A percentile compares a stretch with the other conserved stretches of the same genome.
These are phyloP conservation scores for Alfaro cultratus DNA, from an alignment of 2,797 vertebrate genomes.

Conservation along the genomic window DNA sequence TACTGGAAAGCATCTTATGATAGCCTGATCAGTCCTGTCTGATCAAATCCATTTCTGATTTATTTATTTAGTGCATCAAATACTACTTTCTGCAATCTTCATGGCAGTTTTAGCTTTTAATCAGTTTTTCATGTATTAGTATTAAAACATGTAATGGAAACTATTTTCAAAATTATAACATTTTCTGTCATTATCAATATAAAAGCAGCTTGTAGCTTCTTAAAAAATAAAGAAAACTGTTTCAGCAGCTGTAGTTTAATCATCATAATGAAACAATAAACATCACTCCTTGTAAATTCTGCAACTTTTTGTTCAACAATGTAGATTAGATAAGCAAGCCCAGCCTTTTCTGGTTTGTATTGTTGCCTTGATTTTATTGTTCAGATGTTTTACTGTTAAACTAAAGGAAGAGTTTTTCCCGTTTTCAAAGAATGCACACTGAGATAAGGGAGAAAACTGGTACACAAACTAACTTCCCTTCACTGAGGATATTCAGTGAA, in stretches of 20 bases:
- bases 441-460: not conserved
- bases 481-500: slow-evolving; percentile 17
- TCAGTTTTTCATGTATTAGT: not conserved
- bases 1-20: not conserved
- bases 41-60: not conserved
- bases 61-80: not conserved
- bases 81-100: not conserved
- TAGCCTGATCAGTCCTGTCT: not conserved
- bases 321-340: not conserved
- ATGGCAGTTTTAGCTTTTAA: not conserved
- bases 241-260: not conserved
- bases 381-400: not conserved
- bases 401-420: not conserved
- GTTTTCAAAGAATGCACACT: not conserved
- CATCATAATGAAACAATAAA: not conserved
- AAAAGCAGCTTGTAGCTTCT: not conserved
- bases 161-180: not conserved
- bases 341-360: not conserved
- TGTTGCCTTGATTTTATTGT: not conserved
- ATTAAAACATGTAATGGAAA: not conserved
- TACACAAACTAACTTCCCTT: slow-evolving; percentile 16
- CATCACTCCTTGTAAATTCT: not conserved
- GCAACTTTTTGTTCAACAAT: not conserved
- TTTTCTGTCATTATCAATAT: not conserved
- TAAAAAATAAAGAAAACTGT: not conserved